These are phyloP conservation scores for Falcaria lacertinaria DNA, from an alignment of 2,888 invertebrate genomes.

Conservation along the genomic window DNA sequence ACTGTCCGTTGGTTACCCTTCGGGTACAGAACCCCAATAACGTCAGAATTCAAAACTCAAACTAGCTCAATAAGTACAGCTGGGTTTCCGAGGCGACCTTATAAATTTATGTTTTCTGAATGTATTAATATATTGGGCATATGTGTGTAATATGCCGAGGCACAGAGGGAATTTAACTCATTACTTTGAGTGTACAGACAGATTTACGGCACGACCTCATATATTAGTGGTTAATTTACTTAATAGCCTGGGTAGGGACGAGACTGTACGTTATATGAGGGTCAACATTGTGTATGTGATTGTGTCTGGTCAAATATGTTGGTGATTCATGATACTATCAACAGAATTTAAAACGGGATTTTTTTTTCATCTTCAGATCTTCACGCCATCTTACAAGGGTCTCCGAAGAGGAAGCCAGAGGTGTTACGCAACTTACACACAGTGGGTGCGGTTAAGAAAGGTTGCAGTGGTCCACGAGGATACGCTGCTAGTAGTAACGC, in stretches of 20 bases:
- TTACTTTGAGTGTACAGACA: slow-evolving; percentile 36
- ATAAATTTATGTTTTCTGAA: background rate
- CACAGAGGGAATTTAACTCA: slow-evolving; percentile 18
- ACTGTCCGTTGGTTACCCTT: no score
- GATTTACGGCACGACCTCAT: slow-evolving; percentile 45
- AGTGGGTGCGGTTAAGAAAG: no score
- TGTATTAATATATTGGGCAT: background rate
- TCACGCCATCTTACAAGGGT: no score
- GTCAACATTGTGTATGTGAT: background rate
- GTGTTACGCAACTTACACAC: no score
- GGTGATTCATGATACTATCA: no score
- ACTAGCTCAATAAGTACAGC: background rate
- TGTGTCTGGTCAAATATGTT: background rate
- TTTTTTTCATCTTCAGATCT: no score
- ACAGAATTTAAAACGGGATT: no score
- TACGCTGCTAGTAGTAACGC: no score
- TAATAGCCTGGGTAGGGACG: slow-evolving; percentile 27
- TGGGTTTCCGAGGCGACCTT: background rate
- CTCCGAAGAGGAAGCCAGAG: no score
- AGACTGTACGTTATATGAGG: background rate
- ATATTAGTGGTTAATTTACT: slow-evolving; percentile 45
- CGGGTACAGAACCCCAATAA: no score
- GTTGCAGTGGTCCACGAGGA: no score
- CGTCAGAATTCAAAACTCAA: no score
- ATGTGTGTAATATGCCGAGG: background rate